Evolutionary conservation across 2,797 vertebrate species (phyloP).

Genomic region (Aldrovandia affinis): DNA sequence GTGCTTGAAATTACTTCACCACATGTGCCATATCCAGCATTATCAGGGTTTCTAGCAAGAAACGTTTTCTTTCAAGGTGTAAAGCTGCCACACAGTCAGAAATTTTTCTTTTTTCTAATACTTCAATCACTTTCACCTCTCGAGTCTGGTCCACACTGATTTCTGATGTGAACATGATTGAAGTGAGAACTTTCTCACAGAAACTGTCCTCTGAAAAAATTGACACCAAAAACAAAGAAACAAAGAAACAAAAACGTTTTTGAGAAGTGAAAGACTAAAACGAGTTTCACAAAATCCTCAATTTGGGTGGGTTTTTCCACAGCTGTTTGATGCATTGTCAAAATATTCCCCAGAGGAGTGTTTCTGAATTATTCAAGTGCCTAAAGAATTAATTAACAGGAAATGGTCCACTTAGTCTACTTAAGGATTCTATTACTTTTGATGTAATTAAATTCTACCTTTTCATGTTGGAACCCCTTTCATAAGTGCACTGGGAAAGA

Average conservation of each 20-base stretch:
- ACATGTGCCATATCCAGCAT: background rate
- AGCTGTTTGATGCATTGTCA: constrained; percentile 15
- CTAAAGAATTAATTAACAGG: constrained; percentile 54
- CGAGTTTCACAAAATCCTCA: background rate
- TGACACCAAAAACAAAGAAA: background rate
- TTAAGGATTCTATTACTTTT: constrained; percentile 58
- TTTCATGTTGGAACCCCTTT: constrained; percentile 49
- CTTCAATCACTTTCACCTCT: background rate
- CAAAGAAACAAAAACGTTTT: constrained; percentile 23
- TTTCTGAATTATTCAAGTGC: constrained; percentile 47
- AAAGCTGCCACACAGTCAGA: background rate
- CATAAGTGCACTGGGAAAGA: constrained; percentile 4
- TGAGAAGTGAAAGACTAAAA: constrained; percentile 32
- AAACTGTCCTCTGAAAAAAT: background rate
- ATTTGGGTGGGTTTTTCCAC: background rate
- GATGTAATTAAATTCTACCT: constrained; percentile 62
- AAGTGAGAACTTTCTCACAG: constrained; percentile 50
- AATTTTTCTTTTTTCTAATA: background rate
- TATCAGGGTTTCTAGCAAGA: background rate
- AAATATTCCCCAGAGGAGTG: constrained; percentile 22
- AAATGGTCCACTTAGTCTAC: constrained; percentile 43
- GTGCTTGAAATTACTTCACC: too few species aligned
- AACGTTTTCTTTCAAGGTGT: background rate
- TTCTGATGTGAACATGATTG: constrained; percentile 36
- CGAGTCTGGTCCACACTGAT: background rate